These are phyloP conservation scores for Pontoporia blainvillei DNA, from an alignment of 2,113 vertebrate species.

Conservation along the genomic window DNA sequence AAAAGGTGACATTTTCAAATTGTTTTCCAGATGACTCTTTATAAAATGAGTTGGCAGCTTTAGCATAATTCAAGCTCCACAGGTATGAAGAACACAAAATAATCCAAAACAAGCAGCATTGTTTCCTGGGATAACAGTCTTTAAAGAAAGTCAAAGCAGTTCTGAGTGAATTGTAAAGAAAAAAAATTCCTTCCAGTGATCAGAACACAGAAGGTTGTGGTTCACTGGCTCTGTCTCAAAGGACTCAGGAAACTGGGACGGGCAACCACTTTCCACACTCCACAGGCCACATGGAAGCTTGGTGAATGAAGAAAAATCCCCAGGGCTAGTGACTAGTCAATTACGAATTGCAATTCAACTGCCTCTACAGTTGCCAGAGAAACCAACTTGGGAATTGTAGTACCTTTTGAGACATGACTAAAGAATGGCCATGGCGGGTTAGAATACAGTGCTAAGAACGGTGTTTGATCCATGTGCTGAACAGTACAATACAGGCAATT, in stretches of 20 bases:
- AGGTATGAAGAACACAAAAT: conserved; percentile 53
- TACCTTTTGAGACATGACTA: conserved; percentile 52
- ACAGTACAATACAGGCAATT: not conserved
- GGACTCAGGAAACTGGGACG: conserved; percentile 61
- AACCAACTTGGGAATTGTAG: conserved; percentile 54
- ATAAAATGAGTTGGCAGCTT: conserved; percentile 26
- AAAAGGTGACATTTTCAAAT: conserved; percentile 19
- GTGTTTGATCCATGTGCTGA: conserved; percentile 39
- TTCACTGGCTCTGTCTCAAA: conserved; percentile 66
- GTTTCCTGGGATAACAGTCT: conserved; percentile 30
- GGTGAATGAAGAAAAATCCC: conserved; percentile 22
- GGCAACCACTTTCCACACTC: conserved; percentile 44
- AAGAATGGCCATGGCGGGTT: conserved; percentile 27
- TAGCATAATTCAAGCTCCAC: conserved; percentile 40
- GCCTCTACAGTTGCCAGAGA: conserved; percentile 59
- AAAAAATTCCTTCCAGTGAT: conserved; percentile 30
- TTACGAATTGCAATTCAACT: conserved; percentile 63
- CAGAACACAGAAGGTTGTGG: conserved; percentile 57
- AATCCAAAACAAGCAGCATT: conserved; percentile 18
- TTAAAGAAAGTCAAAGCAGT: conserved; percentile 44
- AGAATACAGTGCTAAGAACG: conserved; percentile 7
- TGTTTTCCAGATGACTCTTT: conserved; percentile 41
- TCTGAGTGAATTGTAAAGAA: conserved; percentile 44
- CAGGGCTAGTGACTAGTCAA: conserved; percentile 37
- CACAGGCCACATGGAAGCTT: conserved; percentile 42